Base-by-base conservation (phyloP, 2,888 invertebrate genomes). In the Tuberolachnus salignus region DNA sequence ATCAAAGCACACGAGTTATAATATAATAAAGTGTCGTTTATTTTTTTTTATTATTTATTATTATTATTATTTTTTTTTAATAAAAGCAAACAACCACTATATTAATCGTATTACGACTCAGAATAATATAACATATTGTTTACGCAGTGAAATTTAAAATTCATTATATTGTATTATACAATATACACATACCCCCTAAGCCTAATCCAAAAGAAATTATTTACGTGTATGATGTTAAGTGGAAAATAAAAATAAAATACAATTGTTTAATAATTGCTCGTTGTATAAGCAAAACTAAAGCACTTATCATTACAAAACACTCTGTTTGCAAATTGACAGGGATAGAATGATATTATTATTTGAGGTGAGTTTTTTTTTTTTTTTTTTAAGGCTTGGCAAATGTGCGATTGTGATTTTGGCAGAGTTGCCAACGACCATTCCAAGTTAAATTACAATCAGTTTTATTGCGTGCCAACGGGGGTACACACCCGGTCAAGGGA, bases 341-440 rank as follows among this genome's bases (percentile, higher is more conserved):
- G 61, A 34, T 34, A 34, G 34, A 34, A n/a, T n/a, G n/a, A n/a
- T n/a, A n/a, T n/a, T 61, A 49, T 72, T 19, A 72, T 72, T 61
- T 49, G 59, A 72, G 61, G 34, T n/a, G n/a, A n/a, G 34, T 34
- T 34, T 34, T 34, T 34, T 34, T 34, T 34, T n/a, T 61, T 61
- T 53, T 21, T 51, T 51, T 63, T 63, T 9, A 63, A 34, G 34
- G 34, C 63, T 73, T 73, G 73, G 73, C 73, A 73, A 63, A 73
- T 63, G 21, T 63, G 42, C 51, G 34, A 34, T 51, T 42, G 61
- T 42, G 34, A 63, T 73, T 51, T 73, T 73, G 63, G 73, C 73
- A 51, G 42, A 21, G 61, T 11, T 13, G 13, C 73, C 59, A 13
- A 63, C 6, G 16, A 21, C 63, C 63, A 51, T 63, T 42, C 49